Evolutionary conservation across 2,888 invertebrate genomes (phyloP).

Genomic region (Xestia sexstrigata): DNA sequence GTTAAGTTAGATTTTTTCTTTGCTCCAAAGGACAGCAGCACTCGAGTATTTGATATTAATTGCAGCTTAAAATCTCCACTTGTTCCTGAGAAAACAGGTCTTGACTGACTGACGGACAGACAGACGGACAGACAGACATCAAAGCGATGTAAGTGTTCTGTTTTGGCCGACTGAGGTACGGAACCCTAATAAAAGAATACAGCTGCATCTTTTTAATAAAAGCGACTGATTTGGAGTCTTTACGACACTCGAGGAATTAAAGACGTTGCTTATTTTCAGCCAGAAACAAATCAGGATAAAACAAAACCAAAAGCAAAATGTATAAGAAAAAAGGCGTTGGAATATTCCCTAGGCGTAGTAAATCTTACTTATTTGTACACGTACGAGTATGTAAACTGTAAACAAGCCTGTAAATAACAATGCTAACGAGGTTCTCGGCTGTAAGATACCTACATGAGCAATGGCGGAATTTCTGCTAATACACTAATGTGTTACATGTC

Average conservation of each 20-base stretch:
- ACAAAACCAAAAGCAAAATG: constrained; percentile 10
- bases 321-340: constrained; percentile 24
- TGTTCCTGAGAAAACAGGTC: too few species aligned
- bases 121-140: too few species aligned
- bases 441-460: constrained; percentile 52
- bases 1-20: too few species aligned
- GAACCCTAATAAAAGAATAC: background rate
- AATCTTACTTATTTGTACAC: constrained; percentile 58
- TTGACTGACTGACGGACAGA: too few species aligned
- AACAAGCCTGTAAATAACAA: constrained; percentile 57
- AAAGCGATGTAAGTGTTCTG: too few species aligned
- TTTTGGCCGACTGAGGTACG: too few species aligned
- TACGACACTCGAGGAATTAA: background rate
- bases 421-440: constrained; percentile 52
- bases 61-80: too few species aligned
- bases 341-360: constrained; percentile 42
- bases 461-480: constrained; percentile 48
- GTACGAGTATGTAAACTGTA: constrained; percentile 56
- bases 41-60: too few species aligned
- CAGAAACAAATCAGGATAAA: background rate
- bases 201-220: background rate
- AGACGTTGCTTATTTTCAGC: background rate
- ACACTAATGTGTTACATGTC: constrained; percentile 55
- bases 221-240: too few species aligned
- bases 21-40: too few species aligned